Percentiles rank a stretch among this genome's conserved stretches.
These are phyloP conservation scores for Pterobdella sp. DNA, from an alignment of 2,888 invertebrate genomes.

Conservation along the genomic window DNA sequence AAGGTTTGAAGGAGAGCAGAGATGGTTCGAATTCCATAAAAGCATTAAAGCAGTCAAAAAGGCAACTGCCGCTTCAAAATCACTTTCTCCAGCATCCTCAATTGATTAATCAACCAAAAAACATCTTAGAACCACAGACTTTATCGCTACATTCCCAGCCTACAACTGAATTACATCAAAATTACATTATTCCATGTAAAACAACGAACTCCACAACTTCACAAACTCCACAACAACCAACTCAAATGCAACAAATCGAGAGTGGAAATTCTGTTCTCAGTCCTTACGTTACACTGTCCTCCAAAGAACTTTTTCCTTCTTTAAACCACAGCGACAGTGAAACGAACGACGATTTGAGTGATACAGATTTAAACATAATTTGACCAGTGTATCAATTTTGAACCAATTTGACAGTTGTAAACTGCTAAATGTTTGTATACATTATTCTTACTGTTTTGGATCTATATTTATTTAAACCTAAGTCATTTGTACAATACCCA, in stretches of 20 bases:
- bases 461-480: too few species aligned
- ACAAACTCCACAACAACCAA: not conserved
- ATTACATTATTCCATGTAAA: too few species aligned
- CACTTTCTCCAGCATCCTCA: not conserved
- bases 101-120: not conserved
- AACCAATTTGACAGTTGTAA: too few species aligned
- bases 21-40: too few species aligned
- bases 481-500: too few species aligned
- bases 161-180: too few species aligned
- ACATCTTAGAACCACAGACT: not conserved
- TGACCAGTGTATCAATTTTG: too few species aligned
- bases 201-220: constrained; percentile 3
- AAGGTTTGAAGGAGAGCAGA: too few species aligned
- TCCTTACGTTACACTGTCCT: not conserved
- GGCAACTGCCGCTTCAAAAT: not conserved
- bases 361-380: too few species aligned
- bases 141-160: not conserved
- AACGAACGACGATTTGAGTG: not conserved
- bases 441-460: too few species aligned
- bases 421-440: too few species aligned
- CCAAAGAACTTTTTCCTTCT: not conserved
- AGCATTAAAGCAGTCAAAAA: too few species aligned
- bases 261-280: constrained; percentile 4
- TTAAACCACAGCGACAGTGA: not conserved
- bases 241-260: not conserved